Base-by-base conservation (phyloP, 2,113 vertebrate species). In the Sciurus niger region DNA sequence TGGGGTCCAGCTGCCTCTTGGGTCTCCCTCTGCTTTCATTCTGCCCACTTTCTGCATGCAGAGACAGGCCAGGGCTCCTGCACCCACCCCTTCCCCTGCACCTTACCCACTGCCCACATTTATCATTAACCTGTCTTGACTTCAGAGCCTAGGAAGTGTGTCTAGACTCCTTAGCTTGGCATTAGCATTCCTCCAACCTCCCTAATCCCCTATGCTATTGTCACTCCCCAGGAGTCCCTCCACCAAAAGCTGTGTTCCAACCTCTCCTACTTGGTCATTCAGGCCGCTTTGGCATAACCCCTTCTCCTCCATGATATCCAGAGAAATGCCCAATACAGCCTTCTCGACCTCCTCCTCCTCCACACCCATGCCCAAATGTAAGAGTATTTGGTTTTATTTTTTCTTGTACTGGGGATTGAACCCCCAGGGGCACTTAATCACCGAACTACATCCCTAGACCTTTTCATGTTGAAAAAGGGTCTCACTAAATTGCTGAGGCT, bases 341-440 rank as follows among this genome's bases (percentile, higher is more conserved):
- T 48, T 5, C 28, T 17, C 48, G 34, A 32, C 10, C 40, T 46
- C 40, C 46, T 74, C 40, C 46, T 74, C 43, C 7, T 37, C 37
- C 12, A n/a, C 17, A 51, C 0, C 34, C 28, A 14, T 2, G 0
- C 32, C 4, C 6, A 77, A 17, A 48, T 88, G 63, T 5, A 8
- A n/a, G 7, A 37, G 6, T 28, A 51, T 40, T 13, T 40, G 24
- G 25, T 25, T 63, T 28, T 24, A 24, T 63, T 63, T 63, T 58
- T 58, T 58, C 55, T 58, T 63, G 25, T 63, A 63, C 60, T 63
- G 9, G 24, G 60, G 60, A 11, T 28, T 10, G 60, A 63, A 28
- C 60, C 60, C 24, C 25, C 60, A 28, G 60, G 58, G 60, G 24
- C 60, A 63, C 60, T 63, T 63, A 10, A 63, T 24, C 8, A 63